These are phyloP conservation scores for Batillaria attramentaria DNA, from an alignment of 1,140 invertebrate genomes.

Conservation along the genomic window DNA sequence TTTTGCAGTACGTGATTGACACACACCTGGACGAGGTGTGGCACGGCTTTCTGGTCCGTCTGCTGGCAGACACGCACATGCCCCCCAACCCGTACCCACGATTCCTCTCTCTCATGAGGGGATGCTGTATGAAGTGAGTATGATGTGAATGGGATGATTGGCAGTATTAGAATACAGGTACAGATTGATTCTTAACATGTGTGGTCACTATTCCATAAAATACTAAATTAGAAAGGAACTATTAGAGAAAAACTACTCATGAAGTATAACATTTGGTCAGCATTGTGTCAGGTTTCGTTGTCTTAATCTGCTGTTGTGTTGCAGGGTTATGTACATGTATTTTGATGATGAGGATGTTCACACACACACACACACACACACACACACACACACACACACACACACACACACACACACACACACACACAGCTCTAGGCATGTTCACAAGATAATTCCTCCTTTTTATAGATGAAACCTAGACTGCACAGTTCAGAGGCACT, in stretches of 20 bases:
- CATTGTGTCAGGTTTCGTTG: too few relatives aligned
- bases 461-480: too few relatives aligned
- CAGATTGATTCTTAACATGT: too few relatives aligned
- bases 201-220: too few relatives aligned
- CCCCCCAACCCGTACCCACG: conserved; percentile 65
- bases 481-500: too few relatives aligned
- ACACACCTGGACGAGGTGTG: conserved; percentile 66
- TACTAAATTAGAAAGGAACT: too few relatives aligned
- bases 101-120: conserved; percentile 52
- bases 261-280: too few relatives aligned
- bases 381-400: background rate
- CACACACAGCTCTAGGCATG: too few relatives aligned
- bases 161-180: too few relatives aligned
- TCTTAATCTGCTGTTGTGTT: background rate
- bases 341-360: background rate
- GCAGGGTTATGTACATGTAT: background rate
- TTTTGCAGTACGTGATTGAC: conserved; percentile 64
- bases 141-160: background rate
- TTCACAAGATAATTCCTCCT: too few relatives aligned
- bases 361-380: background rate
- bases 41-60: conserved; percentile 57
- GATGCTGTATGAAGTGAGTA: conserved; percentile 58
- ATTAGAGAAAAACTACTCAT: too few relatives aligned
- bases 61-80: conserved; percentile 52
- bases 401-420: background rate